These are phyloP conservation scores for Cheirogaleus medius DNA, from an alignment of 2,113 vertebrate genomes.

Conservation along the genomic window DNA sequence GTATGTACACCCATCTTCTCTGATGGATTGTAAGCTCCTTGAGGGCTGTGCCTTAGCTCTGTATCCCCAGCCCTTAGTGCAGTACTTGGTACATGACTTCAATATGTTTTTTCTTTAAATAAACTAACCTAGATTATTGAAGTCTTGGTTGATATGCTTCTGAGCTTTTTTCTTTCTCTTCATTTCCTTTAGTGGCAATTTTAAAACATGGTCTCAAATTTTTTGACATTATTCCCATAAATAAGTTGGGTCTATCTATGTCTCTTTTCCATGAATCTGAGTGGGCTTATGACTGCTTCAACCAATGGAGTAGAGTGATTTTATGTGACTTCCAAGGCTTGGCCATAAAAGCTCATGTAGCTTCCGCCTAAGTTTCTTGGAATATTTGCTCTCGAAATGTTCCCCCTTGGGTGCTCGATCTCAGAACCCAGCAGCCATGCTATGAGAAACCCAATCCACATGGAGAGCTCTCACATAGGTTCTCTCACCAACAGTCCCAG, in stretches of 20 bases:
- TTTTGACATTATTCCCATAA: not conserved
- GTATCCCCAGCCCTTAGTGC: conserved; percentile 63
- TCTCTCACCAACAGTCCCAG: not conserved
- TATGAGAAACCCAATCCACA: not conserved
- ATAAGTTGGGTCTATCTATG: not conserved
- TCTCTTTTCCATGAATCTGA: not conserved
- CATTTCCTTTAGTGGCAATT: not conserved
- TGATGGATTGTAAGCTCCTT: not conserved
- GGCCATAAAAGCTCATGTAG: not conserved
- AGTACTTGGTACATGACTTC: not conserved
- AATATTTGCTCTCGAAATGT: not conserved
- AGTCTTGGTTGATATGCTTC: not conserved
- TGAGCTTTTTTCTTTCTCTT: not conserved
- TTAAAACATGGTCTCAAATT: not conserved
- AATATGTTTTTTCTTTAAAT: not conserved
- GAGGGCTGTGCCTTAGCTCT: conserved; percentile 35
- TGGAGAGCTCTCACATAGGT: not conserved
- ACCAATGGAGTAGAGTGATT: not conserved
- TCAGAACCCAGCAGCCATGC: not conserved
- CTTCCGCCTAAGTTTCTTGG: not conserved
- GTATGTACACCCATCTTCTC: not conserved
- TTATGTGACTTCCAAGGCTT: not conserved
- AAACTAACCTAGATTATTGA: not conserved
- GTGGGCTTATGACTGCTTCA: not conserved
- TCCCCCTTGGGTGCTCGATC: not conserved